A percentile compares a stretch with the other conserved stretches of the same genome.
Evolutionary conservation across 2,797 vertebrate genomes (phyloP).

Genomic region (Enteromius anoplus): DNA sequence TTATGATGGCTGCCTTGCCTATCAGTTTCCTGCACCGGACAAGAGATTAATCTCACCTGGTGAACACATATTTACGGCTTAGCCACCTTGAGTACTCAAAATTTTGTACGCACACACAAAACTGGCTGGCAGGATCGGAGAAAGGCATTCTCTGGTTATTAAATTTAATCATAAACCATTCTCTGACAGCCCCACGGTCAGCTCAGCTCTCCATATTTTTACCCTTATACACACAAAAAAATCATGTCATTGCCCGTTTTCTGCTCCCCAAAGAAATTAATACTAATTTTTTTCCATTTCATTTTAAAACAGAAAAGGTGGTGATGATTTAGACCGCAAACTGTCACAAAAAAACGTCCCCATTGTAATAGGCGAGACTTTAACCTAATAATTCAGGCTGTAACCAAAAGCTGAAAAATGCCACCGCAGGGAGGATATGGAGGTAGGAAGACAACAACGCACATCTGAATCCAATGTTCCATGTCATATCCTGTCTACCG

Average conservation of each 20-base stretch:
- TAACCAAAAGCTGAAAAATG: background rate
- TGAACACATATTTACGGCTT: conserved; percentile 16
- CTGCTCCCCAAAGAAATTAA: background rate
- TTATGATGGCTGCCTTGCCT: background rate
- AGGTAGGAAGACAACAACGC: conserved; percentile 12
- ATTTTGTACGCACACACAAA: background rate
- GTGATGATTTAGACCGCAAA: background rate
- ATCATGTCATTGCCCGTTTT: too few relatives aligned
- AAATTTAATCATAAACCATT: conserved; percentile 34
- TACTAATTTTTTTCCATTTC: background rate
- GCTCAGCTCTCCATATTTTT: background rate
- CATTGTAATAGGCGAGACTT: background rate
- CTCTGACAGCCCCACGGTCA: background rate
- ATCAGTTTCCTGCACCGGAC: conserved; percentile 13
- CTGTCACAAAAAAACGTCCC: background rate
- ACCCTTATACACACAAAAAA: too few relatives aligned
- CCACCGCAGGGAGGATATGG: background rate
- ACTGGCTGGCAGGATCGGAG: background rate
- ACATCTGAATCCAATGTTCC: background rate
- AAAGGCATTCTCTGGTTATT: conserved; percentile 25
- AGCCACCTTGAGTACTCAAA: conserved; percentile 3
- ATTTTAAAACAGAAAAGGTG: background rate
- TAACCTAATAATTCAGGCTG: conserved; percentile 3
- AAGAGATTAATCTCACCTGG: conserved; percentile 12
- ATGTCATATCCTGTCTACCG: background rate